Evolutionary conservation across 2,113 vertebrate genomes (phyloP), one percentile per base, ranked within the genome.

Genomic region (Gavia stellata): DNA sequence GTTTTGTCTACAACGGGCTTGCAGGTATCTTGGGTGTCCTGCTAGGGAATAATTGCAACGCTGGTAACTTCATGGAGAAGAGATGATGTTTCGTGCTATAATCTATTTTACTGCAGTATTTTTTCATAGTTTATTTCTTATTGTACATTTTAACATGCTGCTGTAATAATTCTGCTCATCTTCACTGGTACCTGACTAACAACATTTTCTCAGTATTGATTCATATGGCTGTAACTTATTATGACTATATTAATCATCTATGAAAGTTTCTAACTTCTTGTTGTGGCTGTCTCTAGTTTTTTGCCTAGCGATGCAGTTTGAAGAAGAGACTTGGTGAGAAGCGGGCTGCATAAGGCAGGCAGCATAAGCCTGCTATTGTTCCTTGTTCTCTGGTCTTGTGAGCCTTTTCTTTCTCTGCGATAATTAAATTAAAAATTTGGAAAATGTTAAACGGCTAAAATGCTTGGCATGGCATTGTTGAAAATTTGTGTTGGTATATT

Each of bases 351-450:
- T 2, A 18, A 9, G 1, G 7, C 6, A 1, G 31, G 67, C 75
- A 38, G 85, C 40, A n/a, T 14, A 36, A 59, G 34, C 78, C 73
- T 24, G 36, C 4, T 14, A 8, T 70, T 82, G 33, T 89, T 86
- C 86, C 86, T 10, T 4, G 17, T 36, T 15, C 68, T 44, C 47
- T 5, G 23, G 8, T n/a, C 58, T 50, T 24, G 45, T 29, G 52
- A 68, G 47, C 44, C 84, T 94, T 79, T 67, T 61, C 92, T 91
- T 94, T 58, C 79, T 67, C 85, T 91, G 6, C 14, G 4, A 16
- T 89, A 75, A 81, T 55, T 26, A 14, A 63, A 66, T 95, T 12
- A 2, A 73, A 63, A 78, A 71, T 59, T 96, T 95, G 91, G 44
- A 45, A 91, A 86, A 78, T 40, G 42, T 38, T 40, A 5, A 80